Evolutionary conservation across 2,797 vertebrate species (phyloP), one percentile per base, ranked within the genome.

Genomic region (Harpagifer antarcticus): DNA sequence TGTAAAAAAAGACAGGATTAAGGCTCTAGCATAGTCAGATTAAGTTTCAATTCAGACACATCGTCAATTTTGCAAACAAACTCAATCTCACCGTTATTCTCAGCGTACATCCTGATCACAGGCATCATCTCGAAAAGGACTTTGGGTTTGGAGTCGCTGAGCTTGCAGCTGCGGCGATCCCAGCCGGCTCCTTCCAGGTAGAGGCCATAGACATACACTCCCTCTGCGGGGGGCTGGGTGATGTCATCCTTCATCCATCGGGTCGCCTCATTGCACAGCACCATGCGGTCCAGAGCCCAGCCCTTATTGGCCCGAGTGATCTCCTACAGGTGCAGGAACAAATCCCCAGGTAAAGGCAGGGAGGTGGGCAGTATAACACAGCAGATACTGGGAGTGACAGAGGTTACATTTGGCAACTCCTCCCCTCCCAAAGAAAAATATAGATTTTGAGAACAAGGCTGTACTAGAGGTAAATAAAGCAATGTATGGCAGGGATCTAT

Each of bases 241-340:
- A 99, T 90, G 84, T 99, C 97, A 1, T 98, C 98, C 81, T 96
- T 97, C 97, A 98, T 97, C 96, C 96, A 98, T 72, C 93, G 97
- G 50, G 97, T 98, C 81, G 99, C 98, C 83, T 99, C 97, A 13
- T 95, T 99, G 84, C 96, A 96, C 66, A 99, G 93, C 62, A 96
- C 95, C 91, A 98, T 97, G 55, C 95, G 97, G 90, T 99, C 97
- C 86, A 99, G 90, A 2, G 97, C 96, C 96, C 98, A 99, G 56
- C 97, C 97, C 87, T 96, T 98, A 88, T 98, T 97, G 72, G 96
- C 96, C 2, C 97, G 94, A 2, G 96, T 98, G 86, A 97, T 96
- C 75, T 99, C 98, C 98, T 99, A 63, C 16, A 8, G 65, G 45
- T 5, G 40, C 42, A 59, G n/a, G 43, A 20, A 69, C 19, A 79